Evolutionary conservation across 2,113 vertebrate species (phyloP).

Genomic region (Pteronura brasiliensis): DNA sequence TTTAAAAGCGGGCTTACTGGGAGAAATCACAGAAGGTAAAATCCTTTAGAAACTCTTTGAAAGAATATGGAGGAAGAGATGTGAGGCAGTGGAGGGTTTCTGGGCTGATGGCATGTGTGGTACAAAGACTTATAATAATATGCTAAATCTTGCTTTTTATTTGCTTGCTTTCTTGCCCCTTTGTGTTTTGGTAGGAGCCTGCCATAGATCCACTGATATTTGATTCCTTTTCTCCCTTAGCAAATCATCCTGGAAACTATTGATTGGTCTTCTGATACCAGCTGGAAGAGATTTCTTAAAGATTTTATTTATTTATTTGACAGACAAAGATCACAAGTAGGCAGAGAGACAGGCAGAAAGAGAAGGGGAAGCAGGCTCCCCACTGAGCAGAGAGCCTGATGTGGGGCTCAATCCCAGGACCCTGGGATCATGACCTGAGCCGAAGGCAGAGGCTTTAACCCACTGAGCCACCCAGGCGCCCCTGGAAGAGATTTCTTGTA

Average conservation of each 20-base stretch:
- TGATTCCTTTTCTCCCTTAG: neutral
- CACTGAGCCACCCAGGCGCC: too few species aligned
- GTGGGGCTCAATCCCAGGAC: too few species aligned
- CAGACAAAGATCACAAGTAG: too few species aligned
- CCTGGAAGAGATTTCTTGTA: neutral
- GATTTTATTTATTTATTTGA: too few species aligned
- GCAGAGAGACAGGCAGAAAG: too few species aligned
- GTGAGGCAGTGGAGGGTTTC: neutral
- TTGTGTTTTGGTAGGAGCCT: neutral
- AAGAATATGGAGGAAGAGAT: neutral
- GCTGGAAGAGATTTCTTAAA: neutral
- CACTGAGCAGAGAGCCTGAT: too few species aligned
- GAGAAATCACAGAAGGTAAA: conserved; percentile 7
- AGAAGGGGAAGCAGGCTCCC: too few species aligned
- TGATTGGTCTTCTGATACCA: neutral
- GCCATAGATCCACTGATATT: neutral
- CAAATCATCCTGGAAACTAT: neutral
- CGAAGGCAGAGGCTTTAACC: too few species aligned
- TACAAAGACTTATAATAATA: neutral
- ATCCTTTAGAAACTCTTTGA: neutral
- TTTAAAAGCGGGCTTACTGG: neutral
- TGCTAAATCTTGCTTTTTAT: neutral
- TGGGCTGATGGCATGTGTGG: neutral
- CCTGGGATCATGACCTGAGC: too few species aligned
- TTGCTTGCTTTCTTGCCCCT: neutral